Evolutionary conservation across 2,113 vertebrate genomes (phyloP).

Genomic region (Myotis lucifugus): DNA sequence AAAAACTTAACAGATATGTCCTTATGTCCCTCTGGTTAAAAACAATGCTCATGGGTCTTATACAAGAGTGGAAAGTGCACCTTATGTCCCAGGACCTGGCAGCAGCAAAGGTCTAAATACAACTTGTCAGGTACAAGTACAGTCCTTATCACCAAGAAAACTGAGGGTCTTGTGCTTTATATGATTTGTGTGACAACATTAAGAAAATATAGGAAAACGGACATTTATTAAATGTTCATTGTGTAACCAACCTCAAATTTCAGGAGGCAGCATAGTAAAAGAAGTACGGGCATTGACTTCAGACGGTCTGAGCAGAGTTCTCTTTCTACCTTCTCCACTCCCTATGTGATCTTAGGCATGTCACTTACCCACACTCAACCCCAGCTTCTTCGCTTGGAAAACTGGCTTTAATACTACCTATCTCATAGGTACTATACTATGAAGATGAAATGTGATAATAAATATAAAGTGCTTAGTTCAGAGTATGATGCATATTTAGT

Average conservation of each 20-base stretch:
- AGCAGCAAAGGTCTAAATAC: not conserved
- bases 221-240: not conserved
- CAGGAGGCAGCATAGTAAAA: not conserved
- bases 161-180: not conserved
- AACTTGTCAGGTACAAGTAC: not conserved
- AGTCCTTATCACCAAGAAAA: not conserved
- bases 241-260: not conserved
- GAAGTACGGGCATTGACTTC: not conserved
- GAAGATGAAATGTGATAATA: not conserved
- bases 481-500: not conserved
- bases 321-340: not conserved
- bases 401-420: not conserved
- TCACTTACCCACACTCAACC: not conserved
- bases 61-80: not conserved
- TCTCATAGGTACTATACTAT: not conserved
- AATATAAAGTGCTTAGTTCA: constrained; percentile 31
- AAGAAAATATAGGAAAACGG: not conserved
- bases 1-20: not conserved
- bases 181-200: not conserved
- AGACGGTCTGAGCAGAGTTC: not conserved
- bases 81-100: not conserved
- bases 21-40: not conserved
- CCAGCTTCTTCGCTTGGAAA: constrained; percentile 20
- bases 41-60: not conserved
- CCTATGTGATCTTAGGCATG: not conserved